Evolutionary conservation across 2,113 vertebrate genomes (phyloP).

Genomic region (Nymphicus hollandicus): DNA sequence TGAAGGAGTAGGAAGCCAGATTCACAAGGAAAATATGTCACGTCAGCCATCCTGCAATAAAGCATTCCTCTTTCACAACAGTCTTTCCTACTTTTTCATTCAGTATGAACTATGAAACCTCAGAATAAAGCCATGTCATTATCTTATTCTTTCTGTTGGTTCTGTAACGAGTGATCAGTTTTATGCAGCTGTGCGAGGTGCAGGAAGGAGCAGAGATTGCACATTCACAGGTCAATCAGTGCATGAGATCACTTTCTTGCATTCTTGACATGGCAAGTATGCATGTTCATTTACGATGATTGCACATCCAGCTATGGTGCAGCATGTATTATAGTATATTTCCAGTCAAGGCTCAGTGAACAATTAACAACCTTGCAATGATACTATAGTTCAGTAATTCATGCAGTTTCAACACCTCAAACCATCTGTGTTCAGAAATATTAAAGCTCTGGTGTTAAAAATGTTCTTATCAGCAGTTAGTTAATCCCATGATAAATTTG

Average conservation of each 20-base stretch:
- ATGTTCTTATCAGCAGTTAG: conserved; percentile 11
- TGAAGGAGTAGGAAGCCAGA: not conserved
- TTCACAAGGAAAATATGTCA: not conserved
- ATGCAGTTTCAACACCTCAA: not conserved
- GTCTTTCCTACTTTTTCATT: not conserved
- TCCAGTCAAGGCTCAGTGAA: not conserved
- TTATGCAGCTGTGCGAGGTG: not conserved
- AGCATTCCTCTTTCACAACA: not conserved
- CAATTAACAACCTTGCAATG: conserved; percentile 1
- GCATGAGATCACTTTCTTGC: not conserved
- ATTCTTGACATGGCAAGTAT: not conserved
- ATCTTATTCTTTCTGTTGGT: not conserved
- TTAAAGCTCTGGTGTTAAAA: conserved; percentile 18
- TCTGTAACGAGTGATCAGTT: not conserved
- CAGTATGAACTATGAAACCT: not conserved
- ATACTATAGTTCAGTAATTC: conserved; percentile 3
- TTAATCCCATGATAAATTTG: conserved; percentile 43
- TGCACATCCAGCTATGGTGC: not conserved
- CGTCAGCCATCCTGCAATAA: not conserved
- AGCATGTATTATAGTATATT: not conserved
- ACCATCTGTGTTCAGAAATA: conserved; percentile 10
- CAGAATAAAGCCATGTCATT: not conserved
- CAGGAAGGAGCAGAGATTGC: not conserved
- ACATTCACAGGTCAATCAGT: not conserved
- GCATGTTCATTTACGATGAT: not conserved